Base-by-base conservation (phyloP, 2,113 vertebrate genomes). In the Clinocottus analis region DNA sequence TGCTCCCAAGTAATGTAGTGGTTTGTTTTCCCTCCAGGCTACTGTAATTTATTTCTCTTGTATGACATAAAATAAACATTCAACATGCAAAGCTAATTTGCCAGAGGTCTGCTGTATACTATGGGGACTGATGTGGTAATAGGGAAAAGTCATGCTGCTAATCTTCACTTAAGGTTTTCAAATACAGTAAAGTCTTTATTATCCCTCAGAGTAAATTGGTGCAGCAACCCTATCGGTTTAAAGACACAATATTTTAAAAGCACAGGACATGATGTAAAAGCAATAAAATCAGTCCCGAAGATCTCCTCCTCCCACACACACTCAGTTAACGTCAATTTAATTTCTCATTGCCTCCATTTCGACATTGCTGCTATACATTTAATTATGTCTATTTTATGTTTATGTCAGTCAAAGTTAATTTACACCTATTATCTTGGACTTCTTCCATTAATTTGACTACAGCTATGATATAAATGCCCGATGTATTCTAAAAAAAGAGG, bases 1-100 rank as follows among this genome's bases (percentile, higher is more conserved):
- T 49, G 19, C 27, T 62, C 31, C 58, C 3, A 72, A 5, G 55
- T 69, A 29, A 61, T 56, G 29, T 37, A 53, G 51, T 75, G 13
- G 39, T 79, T 55, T 80, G 47, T 13, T 43, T 43, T 14, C 41
- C 64, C 39, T 41, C 37, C 8, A 43, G n/a, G 76, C 43, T 69
- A 31, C 5, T 62, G 19, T 75, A 21, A 75, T 73, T 31, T 7
- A 79, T 69, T 71, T 25, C 9, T 43, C 3, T 37, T 63, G 23
- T 33, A 51, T 72, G 58, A 60, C 33, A 37, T 17, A 4, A 62
- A 64, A 58, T 64, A 75, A 16, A 49, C 13, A 65, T 65, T 72
- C 4, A 60, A 25, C 53, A 76, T 27, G 59, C 41, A 63, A 41
- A 63, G 8, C 27, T 9, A 29, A 21, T 66, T 67, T 43, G 7